phyloP scores from a whole-genome alignment of 2,797 vertebrate genomes.

The Oryzias dopingdopingensis region DNA sequence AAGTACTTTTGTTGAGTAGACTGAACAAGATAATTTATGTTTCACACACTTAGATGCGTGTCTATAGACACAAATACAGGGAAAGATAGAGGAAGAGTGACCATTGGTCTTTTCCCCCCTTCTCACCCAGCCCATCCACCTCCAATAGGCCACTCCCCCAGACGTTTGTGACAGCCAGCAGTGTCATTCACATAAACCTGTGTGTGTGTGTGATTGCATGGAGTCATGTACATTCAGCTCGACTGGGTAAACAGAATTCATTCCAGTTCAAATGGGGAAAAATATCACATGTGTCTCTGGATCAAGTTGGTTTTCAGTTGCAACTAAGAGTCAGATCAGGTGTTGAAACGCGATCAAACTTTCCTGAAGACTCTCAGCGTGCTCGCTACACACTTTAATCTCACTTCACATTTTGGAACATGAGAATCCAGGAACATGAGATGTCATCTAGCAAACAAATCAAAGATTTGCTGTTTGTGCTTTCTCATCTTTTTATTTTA shows the following conservation, averaged over 20 bases:
- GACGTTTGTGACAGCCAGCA: conserved; percentile 55
- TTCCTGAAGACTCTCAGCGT: conserved; percentile 10
- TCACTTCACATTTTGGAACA: conserved; percentile 14
- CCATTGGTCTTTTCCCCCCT: conserved; percentile 37
- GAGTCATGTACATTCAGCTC: conserved; percentile 39
- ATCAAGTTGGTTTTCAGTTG: conserved; percentile 24
- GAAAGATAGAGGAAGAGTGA: not conserved
- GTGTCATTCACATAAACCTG: conserved; percentile 55
- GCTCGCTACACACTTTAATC: conserved; percentile 23
- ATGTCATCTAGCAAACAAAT: conserved; percentile 2
- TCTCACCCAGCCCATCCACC: conserved; percentile 4
- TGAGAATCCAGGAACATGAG: not conserved
- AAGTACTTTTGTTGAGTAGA: not conserved
- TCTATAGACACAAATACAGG: not conserved
- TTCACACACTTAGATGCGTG: not conserved
- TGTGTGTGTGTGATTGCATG: conserved; percentile 22
- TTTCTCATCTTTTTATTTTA: too few relatives aligned
- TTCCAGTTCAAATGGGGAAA: conserved; percentile 58
- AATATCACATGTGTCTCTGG: conserved; percentile 33
- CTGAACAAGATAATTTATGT: conserved; percentile 3
- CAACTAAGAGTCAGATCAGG: conserved; percentile 22
- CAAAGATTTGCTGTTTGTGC: too few relatives aligned
- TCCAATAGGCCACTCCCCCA: conserved; percentile 7
- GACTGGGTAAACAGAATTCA: conserved; percentile 62
- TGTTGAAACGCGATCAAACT: conserved; percentile 6